Base-by-base conservation (phyloP, 2,888 invertebrate species). In the Dexiosoma caninum region DNA sequence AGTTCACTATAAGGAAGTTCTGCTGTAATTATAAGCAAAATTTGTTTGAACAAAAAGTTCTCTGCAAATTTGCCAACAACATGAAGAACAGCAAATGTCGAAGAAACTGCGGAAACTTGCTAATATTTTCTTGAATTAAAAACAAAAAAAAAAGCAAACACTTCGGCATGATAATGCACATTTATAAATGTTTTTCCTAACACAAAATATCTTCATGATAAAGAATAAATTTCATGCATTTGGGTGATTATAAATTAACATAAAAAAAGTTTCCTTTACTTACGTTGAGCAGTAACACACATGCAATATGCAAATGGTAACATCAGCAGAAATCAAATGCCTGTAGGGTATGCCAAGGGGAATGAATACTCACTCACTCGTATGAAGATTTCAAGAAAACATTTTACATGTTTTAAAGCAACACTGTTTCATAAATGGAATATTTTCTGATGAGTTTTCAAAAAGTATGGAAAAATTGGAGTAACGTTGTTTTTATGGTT, bases 181-280 rank as follows among this genome's bases (percentile, higher is more conserved):
- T 2, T 3, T 40, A 1, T 19, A 57, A 37, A n/a, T 1, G n/a
- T 51, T 32, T 60, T 60, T 32, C 14, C 30, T 40, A 3, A 53
- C 60, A 69, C 16, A 42, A 42, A 55, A 62, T 60, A 35, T 62
- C 57, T 64, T 57, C 72, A 78, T 67, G 72, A 51, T 30, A 67
- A 16, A 37, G 53, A 72, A 78, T 78, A 78, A 78, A 72, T 78
- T 72, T 66, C 72, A 78, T 67, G 72, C 72, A 60, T 67, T 78
- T 60, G 42, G 44, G 53, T 30, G 53, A 78, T 78, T 78, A 78
- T 53, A 71, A 71, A 53, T 78, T 59, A 16, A 59, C 71, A 66
- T 30, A 71, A 19, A 62, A 14, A n/a, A 62, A 19, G 59, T 59
- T 51, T 23, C 19, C 30, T n/a, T n/a, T n/a, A n/a, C n/a, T n/a